Evolutionary conservation across 2,888 invertebrate species (phyloP), one percentile per base, ranked within the genome.

Genomic region (Tetanocera ferruginea): DNA sequence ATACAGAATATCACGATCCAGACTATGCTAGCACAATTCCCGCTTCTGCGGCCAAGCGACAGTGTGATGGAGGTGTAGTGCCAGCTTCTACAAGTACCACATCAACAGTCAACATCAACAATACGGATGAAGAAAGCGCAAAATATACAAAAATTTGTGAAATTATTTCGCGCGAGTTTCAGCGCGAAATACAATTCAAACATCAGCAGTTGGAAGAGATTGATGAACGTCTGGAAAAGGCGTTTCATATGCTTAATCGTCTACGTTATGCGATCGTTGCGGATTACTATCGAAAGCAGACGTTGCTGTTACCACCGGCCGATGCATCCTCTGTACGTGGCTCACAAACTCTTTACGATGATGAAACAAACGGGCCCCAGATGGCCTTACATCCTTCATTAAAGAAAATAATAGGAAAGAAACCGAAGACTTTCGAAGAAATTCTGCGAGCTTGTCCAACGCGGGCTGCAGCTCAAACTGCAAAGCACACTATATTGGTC

Each of bases 301-400:
- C 91, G 82, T 88, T 92, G 76, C 89, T 90, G 73, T 85, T 89
- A 57, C 86, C 88, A 25, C 88, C 89, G 14, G 82, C 83, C 0
- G 88, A 90, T 62, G 83, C 85, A 11, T 87, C 88, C 28, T 83
- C 85, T 2, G 79, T 87, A 1, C 90, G 90, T 66, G 81, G 84
- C 1, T 76, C 82, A 2, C 82, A 84, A 17, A 81, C 82, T 0
- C 79, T 88, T 3, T 88, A 87, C 25, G 84, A 82, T 0, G 83
- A 85, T 11, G 84, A 86, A 75, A 78, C 83, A 0, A 81, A 80
- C 0, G 86, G 85, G 0, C 89, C 91, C 0, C 92, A 93, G 83
- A 89, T 90, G 5, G 87, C 91, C 5, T 91, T 96, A 67, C 96
- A 96, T 90, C 96, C 96, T 0, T 94, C 96, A 0, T 90, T 95